phyloP scores from a whole-genome alignment of 2,797 vertebrate genomes.

The Myotis findleyi region DNA sequence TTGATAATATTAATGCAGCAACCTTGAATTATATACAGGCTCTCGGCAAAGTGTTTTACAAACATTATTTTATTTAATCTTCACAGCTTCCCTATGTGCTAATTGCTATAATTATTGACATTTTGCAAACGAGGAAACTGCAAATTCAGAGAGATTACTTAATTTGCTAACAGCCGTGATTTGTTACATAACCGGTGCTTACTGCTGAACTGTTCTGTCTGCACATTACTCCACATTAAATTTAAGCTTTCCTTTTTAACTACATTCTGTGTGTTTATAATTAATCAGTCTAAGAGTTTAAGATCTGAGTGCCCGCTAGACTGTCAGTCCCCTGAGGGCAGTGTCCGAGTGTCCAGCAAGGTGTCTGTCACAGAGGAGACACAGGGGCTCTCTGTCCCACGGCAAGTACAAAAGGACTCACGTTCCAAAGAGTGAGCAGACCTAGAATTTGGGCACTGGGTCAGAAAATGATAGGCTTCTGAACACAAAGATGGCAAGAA shows the following conservation, averaged over 20 bases:
- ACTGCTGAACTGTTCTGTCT: neutral
- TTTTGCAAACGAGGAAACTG: neutral
- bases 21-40: neutral
- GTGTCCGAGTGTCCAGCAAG: neutral
- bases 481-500: neutral
- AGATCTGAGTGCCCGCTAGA: neutral
- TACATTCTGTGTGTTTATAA: neutral
- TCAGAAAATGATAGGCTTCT: neutral
- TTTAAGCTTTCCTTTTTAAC: neutral
- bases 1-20: neutral
- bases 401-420: neutral
- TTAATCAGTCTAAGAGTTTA: neutral
- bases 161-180: neutral
- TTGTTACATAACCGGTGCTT: neutral
- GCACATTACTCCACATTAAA: neutral
- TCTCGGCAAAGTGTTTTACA: conserved; percentile 12
- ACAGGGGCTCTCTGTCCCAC: neutral
- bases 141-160: neutral
- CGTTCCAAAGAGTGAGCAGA: neutral
- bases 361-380: neutral
- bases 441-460: neutral
- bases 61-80: neutral
- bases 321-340: neutral
- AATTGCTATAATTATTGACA: neutral
- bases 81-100: neutral